Conservation (phyloP, 1,140 invertebrate genomes). For the Nymphalis io region DNA sequence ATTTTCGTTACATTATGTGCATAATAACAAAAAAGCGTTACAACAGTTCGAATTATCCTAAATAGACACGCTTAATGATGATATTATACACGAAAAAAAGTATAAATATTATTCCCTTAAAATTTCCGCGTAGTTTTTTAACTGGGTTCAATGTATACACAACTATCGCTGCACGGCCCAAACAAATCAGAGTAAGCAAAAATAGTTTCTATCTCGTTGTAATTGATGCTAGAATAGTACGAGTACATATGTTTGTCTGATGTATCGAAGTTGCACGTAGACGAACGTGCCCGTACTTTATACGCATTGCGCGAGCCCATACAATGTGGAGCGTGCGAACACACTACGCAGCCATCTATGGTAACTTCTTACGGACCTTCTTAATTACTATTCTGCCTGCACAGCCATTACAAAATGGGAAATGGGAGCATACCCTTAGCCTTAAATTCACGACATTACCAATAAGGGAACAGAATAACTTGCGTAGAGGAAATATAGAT, state of each 20-base stretch:
- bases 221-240: background rate
- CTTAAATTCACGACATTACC: constrained; percentile 21
- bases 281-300: constrained; percentile 29
- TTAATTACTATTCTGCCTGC: constrained; percentile 41
- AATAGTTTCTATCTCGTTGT: constrained; percentile 1
- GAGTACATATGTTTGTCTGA: background rate
- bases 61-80: constrained; percentile 34
- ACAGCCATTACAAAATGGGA: constrained; percentile 29
- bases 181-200: constrained; percentile 4
- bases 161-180: background rate
- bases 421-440: constrained; percentile 41
- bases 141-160: constrained; percentile 2
- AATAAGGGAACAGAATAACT: constrained; percentile 19
- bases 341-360: constrained; percentile 34
- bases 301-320: constrained; percentile 40
- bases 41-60: constrained; percentile 13
- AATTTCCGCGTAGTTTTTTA: constrained; percentile 23
- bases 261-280: constrained; percentile 1
- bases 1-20: too few species aligned
- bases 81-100: constrained; percentile 30
- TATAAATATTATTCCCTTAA: constrained; percentile 28
- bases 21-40: too few species aligned
- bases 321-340: constrained; percentile 49
- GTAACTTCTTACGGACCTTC: constrained; percentile 31
- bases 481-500: background rate